Evolutionary conservation across 2,113 vertebrate species (phyloP).

Genomic region (Macrotis lagotis): DNA sequence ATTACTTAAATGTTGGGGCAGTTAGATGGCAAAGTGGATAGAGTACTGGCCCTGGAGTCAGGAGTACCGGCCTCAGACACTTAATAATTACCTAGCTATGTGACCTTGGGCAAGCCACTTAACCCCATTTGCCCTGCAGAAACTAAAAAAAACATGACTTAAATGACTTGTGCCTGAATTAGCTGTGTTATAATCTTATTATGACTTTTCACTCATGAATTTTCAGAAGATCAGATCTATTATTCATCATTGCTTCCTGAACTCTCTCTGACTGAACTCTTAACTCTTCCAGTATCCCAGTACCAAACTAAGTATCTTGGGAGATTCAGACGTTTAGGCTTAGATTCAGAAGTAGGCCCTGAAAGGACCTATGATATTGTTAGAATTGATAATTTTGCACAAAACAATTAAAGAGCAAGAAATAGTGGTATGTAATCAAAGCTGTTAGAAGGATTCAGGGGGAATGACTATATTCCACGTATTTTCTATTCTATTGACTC

Average conservation of each 20-base stretch:
- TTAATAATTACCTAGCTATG: too few relatives aligned
- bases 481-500: background rate
- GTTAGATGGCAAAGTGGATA: too few relatives aligned
- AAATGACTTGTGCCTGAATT: background rate
- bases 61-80: too few relatives aligned
- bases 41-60: too few relatives aligned
- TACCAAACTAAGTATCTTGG: background rate
- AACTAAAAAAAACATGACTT: too few relatives aligned
- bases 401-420: slow-evolving; percentile 10
- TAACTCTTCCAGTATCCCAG: background rate
- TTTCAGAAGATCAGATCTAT: background rate
- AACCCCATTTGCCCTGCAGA: too few relatives aligned
- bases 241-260: background rate
- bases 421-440: background rate
- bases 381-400: background rate
- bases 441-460: background rate
- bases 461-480: background rate
- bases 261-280: background rate
- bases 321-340: background rate
- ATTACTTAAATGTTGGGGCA: too few relatives aligned
- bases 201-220: background rate
- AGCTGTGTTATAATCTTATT: background rate
- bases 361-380: background rate
- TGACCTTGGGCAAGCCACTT: too few relatives aligned
- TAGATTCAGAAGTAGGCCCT: too few relatives aligned